Evolutionary conservation across 2,113 vertebrate species (phyloP), one percentile per base, ranked within the genome.

Genomic region (Pedionomus torquatus): DNA sequence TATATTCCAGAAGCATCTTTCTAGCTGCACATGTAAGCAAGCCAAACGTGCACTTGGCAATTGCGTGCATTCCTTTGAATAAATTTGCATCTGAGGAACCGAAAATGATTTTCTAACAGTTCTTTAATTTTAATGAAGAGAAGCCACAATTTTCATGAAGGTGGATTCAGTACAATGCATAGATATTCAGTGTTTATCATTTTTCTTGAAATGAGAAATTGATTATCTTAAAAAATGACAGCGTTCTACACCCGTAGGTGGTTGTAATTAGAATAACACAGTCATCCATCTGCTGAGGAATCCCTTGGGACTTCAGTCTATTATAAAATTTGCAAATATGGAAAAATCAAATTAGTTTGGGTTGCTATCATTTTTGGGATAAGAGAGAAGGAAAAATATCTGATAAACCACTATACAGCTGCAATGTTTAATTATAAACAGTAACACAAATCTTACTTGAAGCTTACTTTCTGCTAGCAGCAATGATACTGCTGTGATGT

Each of bases 201-300:
- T 87, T 97, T 97, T 95, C 92, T 94, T 95, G 68, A 96, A 97
- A 97, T 96, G 94, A 97, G 71, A 97, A 97, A 97, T 97, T 91
- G 78, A 97, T 97, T 97, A 94, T 97, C 85, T 96, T 98, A 82
- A 95, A 76, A 97, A 97, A 90, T 91, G 90, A 96, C 91, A 96
- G 82, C 72, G 96, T 97, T 96, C 69, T 98, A 96, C 97, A 97
- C 92, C 93, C 94, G 49, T 79, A 94, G 94, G 95, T 98, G 87
- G 89, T 69, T 98, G 94, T 98, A 98, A 98, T 98, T 98, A 98
- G 83, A 98, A 96, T 95, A 97, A 94, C 89, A 96, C 69, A 93
- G 54, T 97, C 92, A 96, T 97, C 95, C 97, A 97, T 98, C 97
- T 98, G 97, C 87, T 95, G 35, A 93, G 87, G 92, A 94, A 74